phyloP scores from a whole-genome alignment of 2,797 vertebrate genomes.

The Gobio occitaniae region DNA sequence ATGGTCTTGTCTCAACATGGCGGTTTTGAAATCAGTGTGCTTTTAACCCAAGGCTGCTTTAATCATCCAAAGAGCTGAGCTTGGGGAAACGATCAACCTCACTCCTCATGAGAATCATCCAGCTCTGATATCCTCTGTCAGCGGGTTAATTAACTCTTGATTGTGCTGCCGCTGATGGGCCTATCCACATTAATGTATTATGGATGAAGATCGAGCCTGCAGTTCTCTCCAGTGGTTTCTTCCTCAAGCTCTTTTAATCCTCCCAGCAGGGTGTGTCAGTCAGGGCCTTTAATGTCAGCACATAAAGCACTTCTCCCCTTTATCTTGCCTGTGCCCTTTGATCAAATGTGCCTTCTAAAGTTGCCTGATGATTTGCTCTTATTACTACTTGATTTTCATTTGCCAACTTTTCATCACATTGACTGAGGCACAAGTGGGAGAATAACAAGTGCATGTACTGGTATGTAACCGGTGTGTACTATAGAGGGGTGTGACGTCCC shows the following conservation, averaged over 20 bases:
- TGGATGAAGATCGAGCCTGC: slow-evolving; percentile 75
- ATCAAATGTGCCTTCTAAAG: slow-evolving; percentile 71
- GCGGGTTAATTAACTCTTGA: slow-evolving; percentile 79
- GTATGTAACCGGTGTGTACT: not conserved
- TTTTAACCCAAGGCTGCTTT: slow-evolving; percentile 51
- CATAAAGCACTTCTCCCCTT: slow-evolving; percentile 69
- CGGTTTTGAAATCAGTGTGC: slow-evolving; percentile 18
- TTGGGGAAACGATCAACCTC: slow-evolving; percentile 56
- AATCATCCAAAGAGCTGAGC: slow-evolving; percentile 40
- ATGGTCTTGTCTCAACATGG: slow-evolving; percentile 38
- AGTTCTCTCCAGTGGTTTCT: slow-evolving; percentile 68
- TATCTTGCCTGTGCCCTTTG: slow-evolving; percentile 71
- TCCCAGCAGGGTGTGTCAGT: slow-evolving; percentile 68
- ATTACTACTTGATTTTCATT: slow-evolving; percentile 58
- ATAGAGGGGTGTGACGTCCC: not conserved
- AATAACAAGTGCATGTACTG: slow-evolving; percentile 35
- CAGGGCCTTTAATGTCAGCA: slow-evolving; percentile 73
- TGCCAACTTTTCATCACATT: slow-evolving; percentile 61
- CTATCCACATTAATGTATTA: slow-evolving; percentile 77
- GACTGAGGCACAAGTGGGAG: slow-evolving; percentile 25
- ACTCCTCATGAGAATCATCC: slow-evolving; percentile 60
- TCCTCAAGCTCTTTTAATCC: slow-evolving; percentile 76
- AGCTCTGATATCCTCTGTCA: slow-evolving; percentile 78
- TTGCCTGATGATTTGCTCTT: slow-evolving; percentile 62
- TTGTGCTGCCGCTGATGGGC: slow-evolving; percentile 73